Evolutionary conservation across 2,888 invertebrate species (phyloP), one percentile per base, ranked within the genome.

Genomic region (Podotricha telesiphe): DNA sequence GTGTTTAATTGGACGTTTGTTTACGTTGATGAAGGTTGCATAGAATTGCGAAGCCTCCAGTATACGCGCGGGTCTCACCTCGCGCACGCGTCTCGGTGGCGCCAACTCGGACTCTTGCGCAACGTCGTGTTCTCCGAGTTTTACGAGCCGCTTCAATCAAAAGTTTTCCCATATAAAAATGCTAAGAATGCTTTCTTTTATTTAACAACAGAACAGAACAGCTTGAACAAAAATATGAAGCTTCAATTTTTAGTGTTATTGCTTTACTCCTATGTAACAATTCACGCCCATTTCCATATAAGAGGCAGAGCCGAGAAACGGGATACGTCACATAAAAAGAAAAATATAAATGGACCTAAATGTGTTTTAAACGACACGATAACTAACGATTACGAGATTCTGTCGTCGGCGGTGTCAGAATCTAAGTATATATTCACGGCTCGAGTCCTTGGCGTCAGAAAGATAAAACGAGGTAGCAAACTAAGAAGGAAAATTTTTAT

Each of bases 361-460:
- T 92, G 92, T 88, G 84, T 88, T 88, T 89, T 88, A 83, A 92
- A 93, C 84, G 92, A 91, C 88, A 93, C 92, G 85, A 89, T 92
- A 88, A 91, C 91, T 87, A 92, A 93, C 88, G 92, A 93, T 88
- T 92, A 91, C 82, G 92, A 92, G 88, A 91, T 92, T 87, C 82
- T 93, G 87, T 88, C 91, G 83, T 93, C 92, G 79, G 90, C 89
- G 79, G 92, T 93, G 80, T 92, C 92, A 83, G 92, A 92, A 85
- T 91, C 92, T 83, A 91, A 91, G 86, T 92, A 93, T 84, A 89
- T 93, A 86, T 93, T 93, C 86, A 90, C 91, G 73, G 92, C 91
- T 73, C 85, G 91, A 76, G 91, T 93, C 76, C 82, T 93, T 76
- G 91, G 87, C 82, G 89, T 92, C 81, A 90, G 83, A 83, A 91